Conservation (phyloP, 2,113 vertebrate genomes). For the Marmota monax region DNA sequence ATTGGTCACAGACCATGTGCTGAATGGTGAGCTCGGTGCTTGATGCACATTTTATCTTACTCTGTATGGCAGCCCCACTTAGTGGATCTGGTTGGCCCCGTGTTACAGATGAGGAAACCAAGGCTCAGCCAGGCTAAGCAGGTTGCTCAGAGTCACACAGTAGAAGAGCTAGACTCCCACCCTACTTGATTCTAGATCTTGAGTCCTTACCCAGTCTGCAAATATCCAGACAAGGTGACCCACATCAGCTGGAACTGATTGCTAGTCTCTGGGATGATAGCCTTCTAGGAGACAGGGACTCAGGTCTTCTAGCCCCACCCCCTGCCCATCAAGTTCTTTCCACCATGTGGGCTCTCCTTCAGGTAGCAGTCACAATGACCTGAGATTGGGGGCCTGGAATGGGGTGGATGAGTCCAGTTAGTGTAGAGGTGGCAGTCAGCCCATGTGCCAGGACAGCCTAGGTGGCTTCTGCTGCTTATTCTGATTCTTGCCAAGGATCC, state of each 20-base stretch:
- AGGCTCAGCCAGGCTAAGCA: background rate
- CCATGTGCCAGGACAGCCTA: background rate
- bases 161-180: background rate
- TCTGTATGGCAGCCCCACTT: background rate
- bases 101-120: conserved; percentile 20
- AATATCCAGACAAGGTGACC: background rate
- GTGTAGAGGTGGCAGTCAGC: background rate
- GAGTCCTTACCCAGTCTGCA: background rate
- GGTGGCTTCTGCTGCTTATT: background rate
- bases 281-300: background rate
- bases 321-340: background rate
- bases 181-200: background rate
- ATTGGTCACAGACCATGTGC: background rate
- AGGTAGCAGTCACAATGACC: background rate
- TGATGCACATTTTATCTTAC: background rate
- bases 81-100: background rate
- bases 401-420: background rate
- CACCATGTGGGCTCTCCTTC: background rate
- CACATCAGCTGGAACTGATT: background rate
- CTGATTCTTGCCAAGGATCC: background rate
- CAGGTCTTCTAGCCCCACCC: background rate
- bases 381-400: background rate
- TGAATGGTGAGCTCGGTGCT: background rate
- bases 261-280: background rate
- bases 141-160: background rate